Evolutionary conservation across 1,140 invertebrate species (phyloP), one percentile per base, ranked within the genome.

Genomic region (Tenebrio molitor): DNA sequence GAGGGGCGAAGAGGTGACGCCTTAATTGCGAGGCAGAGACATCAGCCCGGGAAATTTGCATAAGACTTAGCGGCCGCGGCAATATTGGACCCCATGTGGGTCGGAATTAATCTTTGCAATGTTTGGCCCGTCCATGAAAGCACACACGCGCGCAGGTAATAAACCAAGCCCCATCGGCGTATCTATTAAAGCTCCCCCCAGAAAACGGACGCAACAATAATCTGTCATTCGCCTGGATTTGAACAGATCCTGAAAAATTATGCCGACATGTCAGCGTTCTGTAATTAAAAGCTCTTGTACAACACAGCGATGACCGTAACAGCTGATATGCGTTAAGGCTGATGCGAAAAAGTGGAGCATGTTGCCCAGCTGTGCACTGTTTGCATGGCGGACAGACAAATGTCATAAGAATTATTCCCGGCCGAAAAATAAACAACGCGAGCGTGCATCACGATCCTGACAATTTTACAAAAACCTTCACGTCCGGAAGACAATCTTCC

Each of bases 381-480:
- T 65, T 65, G 62, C 33, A 65, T 65, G 14, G 62, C 25, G 33
- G 62, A 41, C 39, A 12, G 39, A 65, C 62, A 65, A 65, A 65
- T 65, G 62, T 65, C 62, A 65, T 65, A 39, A 65, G 39, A 65
- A 65, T 65, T 65, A 65, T 65, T 65, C 15, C 39, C 19, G 62
- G 10, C 39, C 21, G 16, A 65, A 65, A 65, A 65, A 65, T 39
- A 58, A 58, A 58, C 50, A 58, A 29, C 10, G n/a, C 23, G 12
- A 16, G 23, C 44, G 7, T 10, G 19, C 19, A 17, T 12, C 44
- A 50, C 16, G 16, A 17, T 50, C 19, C 29, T 4, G 4, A 4
- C 29, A 10, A 33, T 33, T 33, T 10, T 10, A 33, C 29, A 4
- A n/a, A n/a, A n/a, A n/a, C n/a, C n/a, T n/a, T n/a, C n/a, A n/a